A percentile compares a stretch with the other conserved stretches of the same genome.
phyloP scores from a whole-genome alignment of 1,140 invertebrate species.

The Patella vulgata region DNA sequence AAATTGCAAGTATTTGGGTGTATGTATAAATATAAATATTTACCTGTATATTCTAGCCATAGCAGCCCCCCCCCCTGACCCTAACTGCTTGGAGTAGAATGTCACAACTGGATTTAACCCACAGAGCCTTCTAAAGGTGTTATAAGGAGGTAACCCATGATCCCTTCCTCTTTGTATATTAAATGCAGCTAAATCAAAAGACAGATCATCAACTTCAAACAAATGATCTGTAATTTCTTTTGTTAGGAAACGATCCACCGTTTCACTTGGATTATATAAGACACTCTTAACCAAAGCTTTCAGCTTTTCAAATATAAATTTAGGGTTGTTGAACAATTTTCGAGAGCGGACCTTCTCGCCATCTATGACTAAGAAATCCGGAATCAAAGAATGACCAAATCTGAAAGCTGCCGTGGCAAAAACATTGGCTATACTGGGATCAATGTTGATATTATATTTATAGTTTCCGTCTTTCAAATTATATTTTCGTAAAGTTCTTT shows the following conservation, averaged over 20 bases:
- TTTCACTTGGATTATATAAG: not conserved
- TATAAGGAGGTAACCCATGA: conserved; percentile 78
- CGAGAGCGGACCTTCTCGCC: no score
- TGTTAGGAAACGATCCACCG: conserved; percentile 82
- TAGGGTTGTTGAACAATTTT: conserved; percentile 8
- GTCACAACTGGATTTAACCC: no score
- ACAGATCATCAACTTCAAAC: conserved; percentile 69
- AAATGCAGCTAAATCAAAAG: conserved; percentile 20
- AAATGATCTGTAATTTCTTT: conserved; percentile 91
- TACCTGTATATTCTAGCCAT: no score
- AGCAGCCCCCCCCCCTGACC: no score
- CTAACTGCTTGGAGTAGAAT: no score
- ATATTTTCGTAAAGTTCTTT: conserved; percentile 74
- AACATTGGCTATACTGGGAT: conserved; percentile 90
- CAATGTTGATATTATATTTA: conserved; percentile 81
- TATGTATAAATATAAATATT: no score
- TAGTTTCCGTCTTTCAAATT: conserved; percentile 45
- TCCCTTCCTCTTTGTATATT: conserved; percentile 78
- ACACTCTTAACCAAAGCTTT: not conserved
- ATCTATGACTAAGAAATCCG: conserved; percentile 76
- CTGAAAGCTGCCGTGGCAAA: conserved; percentile 94
- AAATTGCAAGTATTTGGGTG: no score
- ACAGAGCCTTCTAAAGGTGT: conserved; percentile 24
- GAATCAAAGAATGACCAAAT: conserved; percentile 96
- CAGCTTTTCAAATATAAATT: conserved; percentile 2